These are phyloP conservation scores for Micromesistius poutassou DNA, from an alignment of 2,797 vertebrate species.

Conservation along the genomic window DNA sequence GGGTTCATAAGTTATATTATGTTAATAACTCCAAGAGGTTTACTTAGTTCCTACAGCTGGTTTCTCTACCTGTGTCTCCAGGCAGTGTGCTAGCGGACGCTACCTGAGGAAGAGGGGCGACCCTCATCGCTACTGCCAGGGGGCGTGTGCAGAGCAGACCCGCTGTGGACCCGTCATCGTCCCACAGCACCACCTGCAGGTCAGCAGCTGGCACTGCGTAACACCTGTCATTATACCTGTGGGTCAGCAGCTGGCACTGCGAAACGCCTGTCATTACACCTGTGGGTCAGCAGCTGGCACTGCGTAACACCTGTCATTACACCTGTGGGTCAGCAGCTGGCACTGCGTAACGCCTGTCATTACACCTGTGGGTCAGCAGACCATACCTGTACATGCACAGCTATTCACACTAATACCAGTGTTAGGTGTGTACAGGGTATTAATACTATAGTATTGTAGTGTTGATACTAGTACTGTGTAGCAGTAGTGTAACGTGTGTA, in stretches of 20 bases:
- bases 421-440: neutral
- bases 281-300: slow-evolving; percentile 77
- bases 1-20: neutral
- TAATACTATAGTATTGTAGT: neutral
- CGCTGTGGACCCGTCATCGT: slow-evolving; percentile 87
- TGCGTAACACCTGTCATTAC: slow-evolving; percentile 38
- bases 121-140: slow-evolving; percentile 89
- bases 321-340: slow-evolving; percentile 82
- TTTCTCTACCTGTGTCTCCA: slow-evolving; percentile 48
- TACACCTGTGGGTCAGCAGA: neutral
- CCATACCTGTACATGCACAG: neutral
- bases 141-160: slow-evolving; percentile 82
- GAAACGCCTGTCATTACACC: slow-evolving; percentile 63
- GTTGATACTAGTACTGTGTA: neutral
- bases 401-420: neutral
- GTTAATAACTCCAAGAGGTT: neutral
- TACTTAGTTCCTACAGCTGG: neutral
- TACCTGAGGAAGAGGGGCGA: slow-evolving; percentile 91
- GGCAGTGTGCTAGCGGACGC: slow-evolving; percentile 91
- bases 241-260: slow-evolving; percentile 13
- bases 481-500: slow-evolving; percentile 91
- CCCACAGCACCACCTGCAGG: slow-evolving; percentile 93
- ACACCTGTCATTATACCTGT: neutral
- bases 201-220: slow-evolving; percentile 42
- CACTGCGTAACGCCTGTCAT: neutral